These are phyloP conservation scores for Micromys minutus DNA, from an alignment of 2,113 vertebrate genomes.

Conservation along the genomic window DNA sequence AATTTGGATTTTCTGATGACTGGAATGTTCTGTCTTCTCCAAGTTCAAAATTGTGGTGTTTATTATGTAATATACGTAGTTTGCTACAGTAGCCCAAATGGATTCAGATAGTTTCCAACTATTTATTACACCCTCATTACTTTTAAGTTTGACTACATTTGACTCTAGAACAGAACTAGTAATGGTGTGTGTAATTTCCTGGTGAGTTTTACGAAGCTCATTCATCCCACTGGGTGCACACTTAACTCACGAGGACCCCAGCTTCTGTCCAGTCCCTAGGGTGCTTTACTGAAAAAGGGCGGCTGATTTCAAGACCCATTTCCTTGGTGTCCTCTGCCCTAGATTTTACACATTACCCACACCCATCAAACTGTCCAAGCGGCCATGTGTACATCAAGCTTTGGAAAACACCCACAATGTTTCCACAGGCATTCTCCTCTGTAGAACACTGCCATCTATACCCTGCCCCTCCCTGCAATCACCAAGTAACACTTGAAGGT, in stretches of 20 bases:
- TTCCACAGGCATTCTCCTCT: neutral
- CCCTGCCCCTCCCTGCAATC: neutral
- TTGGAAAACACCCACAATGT: neutral
- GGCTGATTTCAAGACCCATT: accelerated
- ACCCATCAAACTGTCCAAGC: neutral
- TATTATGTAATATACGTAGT: neutral
- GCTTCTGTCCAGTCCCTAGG: neutral
- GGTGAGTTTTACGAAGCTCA: neutral
- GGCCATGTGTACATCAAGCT: neutral
- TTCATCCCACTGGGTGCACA: neutral
- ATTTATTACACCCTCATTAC: neutral
- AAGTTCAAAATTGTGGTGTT: neutral
- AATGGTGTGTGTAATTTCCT: neutral
- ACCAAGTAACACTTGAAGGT: neutral
- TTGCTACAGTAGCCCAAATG: neutral
- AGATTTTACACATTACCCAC: neutral
- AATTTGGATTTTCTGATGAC: neutral
- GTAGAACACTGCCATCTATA: neutral
- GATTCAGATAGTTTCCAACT: neutral
- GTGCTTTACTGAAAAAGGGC: neutral
- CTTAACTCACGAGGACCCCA: neutral
- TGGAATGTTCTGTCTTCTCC: neutral
- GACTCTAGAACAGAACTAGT: neutral
- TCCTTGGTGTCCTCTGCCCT: neutral
- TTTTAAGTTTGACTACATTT: neutral